Conservation (phyloP, 2,797 vertebrate species). For the Phalanger gymnotis region DNA sequence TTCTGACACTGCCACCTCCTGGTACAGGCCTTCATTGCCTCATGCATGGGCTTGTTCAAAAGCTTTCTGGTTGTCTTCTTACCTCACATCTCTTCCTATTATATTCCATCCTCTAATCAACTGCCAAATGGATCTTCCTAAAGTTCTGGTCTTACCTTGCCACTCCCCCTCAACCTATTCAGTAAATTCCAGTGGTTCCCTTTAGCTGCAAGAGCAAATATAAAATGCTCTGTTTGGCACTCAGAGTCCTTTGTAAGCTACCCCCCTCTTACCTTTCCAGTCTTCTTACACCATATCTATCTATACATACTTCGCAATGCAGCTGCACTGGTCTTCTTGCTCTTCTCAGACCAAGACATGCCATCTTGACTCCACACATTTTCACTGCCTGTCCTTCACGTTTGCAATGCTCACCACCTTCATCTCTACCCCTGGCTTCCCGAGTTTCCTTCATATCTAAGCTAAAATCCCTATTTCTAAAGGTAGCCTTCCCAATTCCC, state of each 20-base stretch:
- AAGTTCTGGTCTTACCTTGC: neutral
- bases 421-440: neutral
- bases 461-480: neutral
- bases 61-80: too few species aligned
- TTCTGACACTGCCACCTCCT: too few species aligned
- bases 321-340: neutral
- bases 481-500: neutral
- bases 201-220: neutral
- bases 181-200: neutral
- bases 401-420: neutral
- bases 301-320: neutral
- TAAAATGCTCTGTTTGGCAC: neutral
- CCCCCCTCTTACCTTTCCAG: neutral
- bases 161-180: neutral
- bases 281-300: neutral
- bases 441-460: neutral
- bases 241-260: neutral
- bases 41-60: too few species aligned
- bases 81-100: too few species aligned
- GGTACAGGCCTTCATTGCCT: too few species aligned
- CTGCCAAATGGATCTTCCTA: too few species aligned
- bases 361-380: neutral
- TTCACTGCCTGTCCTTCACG: fast-evolving
- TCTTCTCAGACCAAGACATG: neutral
- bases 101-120: too few species aligned